Base-by-base conservation (phyloP, 53 echinoderm and acorn worm species). In the Echinometra lucunter region DNA sequence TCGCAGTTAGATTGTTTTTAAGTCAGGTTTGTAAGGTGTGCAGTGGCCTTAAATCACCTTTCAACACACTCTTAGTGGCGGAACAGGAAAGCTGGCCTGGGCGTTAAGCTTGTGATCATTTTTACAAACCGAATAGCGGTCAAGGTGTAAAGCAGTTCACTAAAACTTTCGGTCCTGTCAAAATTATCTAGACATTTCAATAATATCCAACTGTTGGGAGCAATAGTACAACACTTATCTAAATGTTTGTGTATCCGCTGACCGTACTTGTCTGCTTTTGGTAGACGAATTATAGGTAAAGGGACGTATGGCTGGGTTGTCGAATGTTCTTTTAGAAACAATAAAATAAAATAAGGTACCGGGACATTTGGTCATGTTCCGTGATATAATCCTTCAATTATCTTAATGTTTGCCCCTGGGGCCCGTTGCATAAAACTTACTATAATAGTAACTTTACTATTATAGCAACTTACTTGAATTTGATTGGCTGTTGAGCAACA, bases 91-190 rank as follows among this genome's bases (percentile, higher is more conserved):
- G 25, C 13, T 74, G 74, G 11, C 74, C 10, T 74, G 74, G 74
- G 35, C 74, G 4, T 74, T 12, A 35, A 10, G 37, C 74, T 53
- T 13, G 13, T 53, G 53, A 9, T 74, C 74, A 74, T 74, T 74
- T 28, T 74, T 34, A 74, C 63, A 63, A 63, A 19, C 32, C 35
- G 74, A 35, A 74, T 74, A 35, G 74, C 74, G 74, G 74, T 74
- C 74, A 74, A 74, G 74, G 74, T 74, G 32, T 37, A 74, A 35
- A 37, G 15, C 13, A 74, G 35, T 23, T 63, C 25, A 63, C 63
- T 4, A 74, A 74, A 72, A 72, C 72, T 72, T 74, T 74, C 74
- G 37, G 30, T 16, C 37, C 74, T 74, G 74, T 74, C 74, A 74
- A 11, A 74, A 37, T 37, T 13, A 37, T 74, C 63, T 25, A 63